Base-by-base conservation (phyloP, 2,888 invertebrate genomes). In the Listrodromus nycthemerus region DNA sequence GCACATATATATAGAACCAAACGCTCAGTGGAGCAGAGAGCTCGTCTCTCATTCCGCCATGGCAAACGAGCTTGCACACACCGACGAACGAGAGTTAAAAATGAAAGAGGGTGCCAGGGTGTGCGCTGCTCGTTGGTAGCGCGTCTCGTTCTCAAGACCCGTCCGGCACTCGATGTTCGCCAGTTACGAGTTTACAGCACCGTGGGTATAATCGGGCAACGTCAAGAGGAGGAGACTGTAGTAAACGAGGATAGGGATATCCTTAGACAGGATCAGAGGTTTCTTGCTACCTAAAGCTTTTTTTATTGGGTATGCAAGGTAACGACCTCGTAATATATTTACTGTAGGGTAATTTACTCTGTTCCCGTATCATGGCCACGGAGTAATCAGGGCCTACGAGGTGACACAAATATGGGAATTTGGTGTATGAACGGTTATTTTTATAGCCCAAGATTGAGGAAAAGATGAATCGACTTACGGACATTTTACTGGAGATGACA, bases 21-120 rank as follows among this genome's bases (percentile, higher is more conserved):
- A 33, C 30, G 37, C 74, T 65, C 48, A 50, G 65, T 65, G 74
- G 74, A 65, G 24, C 58, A 58, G 24, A 5, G 58, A 24, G 30
- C 58, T 58, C 58, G 55, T 58, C 58, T 58, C 58, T 65, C 63
- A 33, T 48, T 48, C 48, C 37, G 7, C 33, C 74, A 48, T 80
- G 80, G 74, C 80, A 85, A 85, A 84, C 84, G 84, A 84, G 85
- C 30, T 77, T 70, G 70, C 70, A 65, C 76, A 77, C 65, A 81
- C 66, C 80, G 76, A 84, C 84, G 50, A 76, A 71, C 66, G 19
- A 71, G 84, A 84, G 85, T 85, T 85, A 85, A 85, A 85, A 85
- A 85, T 85, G 82, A 82, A 84, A 82, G 74, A 85, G 80, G 70
- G 70, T 83, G 52, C 24, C 76, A 55, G 27, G 55, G 41, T 41